Base-by-base conservation (phyloP, 2,113 vertebrate species). In the Carettochelys insculpta region DNA sequence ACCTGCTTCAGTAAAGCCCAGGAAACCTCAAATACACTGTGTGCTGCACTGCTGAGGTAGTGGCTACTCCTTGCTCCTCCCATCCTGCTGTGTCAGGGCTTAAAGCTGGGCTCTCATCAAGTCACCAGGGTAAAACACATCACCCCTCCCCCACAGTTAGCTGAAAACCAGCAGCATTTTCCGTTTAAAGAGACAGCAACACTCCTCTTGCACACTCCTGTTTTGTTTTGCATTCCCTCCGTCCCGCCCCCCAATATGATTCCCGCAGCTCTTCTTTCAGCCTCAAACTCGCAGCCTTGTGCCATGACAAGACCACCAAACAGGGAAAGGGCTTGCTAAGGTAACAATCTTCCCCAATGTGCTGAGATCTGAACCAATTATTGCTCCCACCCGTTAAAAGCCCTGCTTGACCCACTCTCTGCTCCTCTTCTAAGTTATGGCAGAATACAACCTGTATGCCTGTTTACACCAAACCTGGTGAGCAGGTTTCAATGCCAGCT, bases 61-160 rank as follows among this genome's bases (percentile, higher is more conserved):
- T 61, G 58, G 90, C 85, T 83, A 43, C 43, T 90, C 65, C 47
- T 65, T 38, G 48, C 58, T 81, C 90, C 90, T 90, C 85, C 88
- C 91, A 91, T 54, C 65, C 93, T 73, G 17, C 61, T 58, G 87
- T 82, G 80, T 80, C 90, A 76, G 50, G 79, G 76, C 85, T 90
- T 84, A 80, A 82, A 38, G 75, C 77, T 71, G 13, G 77, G 75
- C 8, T 83, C 83, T 19, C 51, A 51, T 34, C 71, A 58, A 87
- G 61, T 83, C 92, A 82, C 45, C 90, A 85, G 85, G 83, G 51
- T 22, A 24, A n/a, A 80, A 51, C 77, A 27, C 61, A 71, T 65
- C 81, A 78, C 89, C 93, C 93, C 81, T 93, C 91, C 94, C 93
- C 92, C 79, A 83, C 93, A 17, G 73, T 78, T 76, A 87, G 85